A percentile compares a stretch with the other conserved stretches of the same genome.
These are phyloP conservation scores for Sabellastarte sp. DNA, from an alignment of 2,888 invertebrate genomes.

Conservation along the genomic window DNA sequence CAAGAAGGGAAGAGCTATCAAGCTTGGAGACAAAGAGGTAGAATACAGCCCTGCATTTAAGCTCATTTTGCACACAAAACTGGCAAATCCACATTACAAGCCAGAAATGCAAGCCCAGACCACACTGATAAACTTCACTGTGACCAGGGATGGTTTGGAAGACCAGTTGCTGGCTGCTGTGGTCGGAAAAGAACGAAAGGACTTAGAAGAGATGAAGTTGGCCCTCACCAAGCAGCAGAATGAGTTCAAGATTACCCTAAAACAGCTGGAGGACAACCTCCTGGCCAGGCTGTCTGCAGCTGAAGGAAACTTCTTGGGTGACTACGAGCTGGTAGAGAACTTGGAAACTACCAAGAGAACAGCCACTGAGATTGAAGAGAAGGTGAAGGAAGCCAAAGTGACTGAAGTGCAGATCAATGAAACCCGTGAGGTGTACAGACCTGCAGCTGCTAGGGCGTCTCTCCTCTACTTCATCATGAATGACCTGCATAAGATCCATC, in stretches of 20 bases:
- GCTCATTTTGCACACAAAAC: slow-evolving; percentile 86
- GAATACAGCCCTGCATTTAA: slow-evolving; percentile 86
- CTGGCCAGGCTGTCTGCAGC: slow-evolving; percentile 86
- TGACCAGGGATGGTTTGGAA: slow-evolving; percentile 91
- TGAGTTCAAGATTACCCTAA: slow-evolving; percentile 92
- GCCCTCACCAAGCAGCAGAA: slow-evolving; percentile 87
- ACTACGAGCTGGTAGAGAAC: slow-evolving; percentile 92
- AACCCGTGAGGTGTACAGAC: slow-evolving; percentile 86
- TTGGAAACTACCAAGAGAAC: slow-evolving; percentile 93
- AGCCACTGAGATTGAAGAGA: slow-evolving; percentile 86
- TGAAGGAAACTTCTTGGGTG: slow-evolving; percentile 90
- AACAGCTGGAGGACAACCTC: slow-evolving; percentile 87
- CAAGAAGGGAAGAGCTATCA: slow-evolving; percentile 92
- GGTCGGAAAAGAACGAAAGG: slow-evolving; percentile 93
- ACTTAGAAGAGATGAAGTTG: slow-evolving; percentile 90
- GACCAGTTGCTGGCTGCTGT: slow-evolving; percentile 95
- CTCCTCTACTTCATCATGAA: slow-evolving; percentile 92
- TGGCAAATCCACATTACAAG: slow-evolving; percentile 96
- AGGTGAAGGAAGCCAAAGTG: slow-evolving; percentile 83
- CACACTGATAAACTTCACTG: slow-evolving; percentile 93
- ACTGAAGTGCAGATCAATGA: slow-evolving; percentile 90
- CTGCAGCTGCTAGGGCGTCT: slow-evolving; percentile 88
- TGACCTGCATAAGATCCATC: slow-evolving; percentile 91
- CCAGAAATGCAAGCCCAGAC: slow-evolving; percentile 98
- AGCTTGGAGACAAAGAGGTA: slow-evolving; percentile 93